Base-by-base conservation (phyloP, 2,797 vertebrate species). In the Gymnopithys bicolor region DNA sequence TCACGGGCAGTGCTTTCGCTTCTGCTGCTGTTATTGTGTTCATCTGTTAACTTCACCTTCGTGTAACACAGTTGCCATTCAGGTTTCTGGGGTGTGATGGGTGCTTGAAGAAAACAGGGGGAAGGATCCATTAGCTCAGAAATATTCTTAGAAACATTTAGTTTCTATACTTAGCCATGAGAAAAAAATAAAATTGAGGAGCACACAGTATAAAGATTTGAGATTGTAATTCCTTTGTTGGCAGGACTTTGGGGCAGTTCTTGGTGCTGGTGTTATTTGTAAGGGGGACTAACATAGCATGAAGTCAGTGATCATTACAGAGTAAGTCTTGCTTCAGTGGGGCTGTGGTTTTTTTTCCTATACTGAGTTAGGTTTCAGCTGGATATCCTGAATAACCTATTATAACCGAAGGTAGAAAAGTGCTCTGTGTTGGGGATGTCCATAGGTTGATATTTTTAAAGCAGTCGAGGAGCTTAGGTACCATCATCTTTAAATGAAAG, bases 131-230 rank as follows among this genome's bases (percentile, higher is more conserved):
- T 76, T 79, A 89, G 33, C 43, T 89, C 37, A 79, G 41, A 89
- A 84, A 41, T 41, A n/a, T 49, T 79, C 25, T 49, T 52, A 48
- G 59, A 77, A 88, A 52, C 11, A 6, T 33, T 22, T 56, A 5
- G 15, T 37, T 82, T 87, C 41, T 66, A 8, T 62, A 27, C n/a
- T 84, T 68, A 84, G 52, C 45, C 10, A 12, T 9, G 24, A 63
- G 63, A 25, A 84, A 70, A 3, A 59, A 35, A 82, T 41, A 71
- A n/a, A 35, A 3, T 10, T 53, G 71, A 74, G 14, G 18, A 66
- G 59, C 0, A 0, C 0, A 0, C 12, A 62, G 13, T 59, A 18
- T 51, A 7, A 76, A n/a, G 37, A 22, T 28, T 67, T 63, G 32
- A 37, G n/a, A 7, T 46, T 23, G 28, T 10, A 16, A 25, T 41